Evolutionary conservation across 2,797 vertebrate species (phyloP).

Genomic region (Cheirogaleus major): DNA sequence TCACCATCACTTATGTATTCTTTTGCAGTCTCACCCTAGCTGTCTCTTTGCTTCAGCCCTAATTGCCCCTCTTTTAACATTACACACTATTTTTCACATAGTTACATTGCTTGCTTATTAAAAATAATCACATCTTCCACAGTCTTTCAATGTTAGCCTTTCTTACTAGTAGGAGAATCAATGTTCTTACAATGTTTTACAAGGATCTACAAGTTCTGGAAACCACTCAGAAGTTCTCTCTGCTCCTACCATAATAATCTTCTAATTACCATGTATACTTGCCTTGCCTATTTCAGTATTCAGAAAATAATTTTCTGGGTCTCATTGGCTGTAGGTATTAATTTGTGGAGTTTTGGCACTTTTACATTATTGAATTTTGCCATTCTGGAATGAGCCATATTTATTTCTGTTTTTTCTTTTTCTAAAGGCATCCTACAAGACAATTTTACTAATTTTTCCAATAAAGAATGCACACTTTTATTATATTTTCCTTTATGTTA

Average conservation of each 20-base stretch:
- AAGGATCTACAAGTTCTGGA: accelerated
- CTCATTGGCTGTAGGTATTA: background rate
- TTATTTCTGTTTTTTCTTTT: background rate
- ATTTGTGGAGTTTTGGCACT: background rate
- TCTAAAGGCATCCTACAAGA: background rate
- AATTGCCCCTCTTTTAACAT: background rate
- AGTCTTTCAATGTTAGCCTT: background rate
- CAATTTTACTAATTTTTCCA: background rate
- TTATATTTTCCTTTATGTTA: background rate
- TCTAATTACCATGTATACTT: background rate
- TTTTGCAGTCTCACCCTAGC: accelerated
- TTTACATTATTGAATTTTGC: background rate
- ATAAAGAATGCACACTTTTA: background rate
- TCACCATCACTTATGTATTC: background rate
- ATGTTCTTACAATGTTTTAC: background rate
- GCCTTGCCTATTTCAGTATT: background rate
- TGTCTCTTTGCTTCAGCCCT: background rate
- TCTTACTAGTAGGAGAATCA: background rate
- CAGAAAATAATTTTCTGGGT: background rate
- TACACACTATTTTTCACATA: background rate
- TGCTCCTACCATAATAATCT: background rate
- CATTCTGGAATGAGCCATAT: background rate
- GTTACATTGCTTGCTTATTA: background rate
- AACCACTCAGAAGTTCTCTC: background rate
- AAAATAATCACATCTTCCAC: background rate